Conservation (phyloP, 1,140 invertebrate genomes). For the Drosophila nasuta region DNA sequence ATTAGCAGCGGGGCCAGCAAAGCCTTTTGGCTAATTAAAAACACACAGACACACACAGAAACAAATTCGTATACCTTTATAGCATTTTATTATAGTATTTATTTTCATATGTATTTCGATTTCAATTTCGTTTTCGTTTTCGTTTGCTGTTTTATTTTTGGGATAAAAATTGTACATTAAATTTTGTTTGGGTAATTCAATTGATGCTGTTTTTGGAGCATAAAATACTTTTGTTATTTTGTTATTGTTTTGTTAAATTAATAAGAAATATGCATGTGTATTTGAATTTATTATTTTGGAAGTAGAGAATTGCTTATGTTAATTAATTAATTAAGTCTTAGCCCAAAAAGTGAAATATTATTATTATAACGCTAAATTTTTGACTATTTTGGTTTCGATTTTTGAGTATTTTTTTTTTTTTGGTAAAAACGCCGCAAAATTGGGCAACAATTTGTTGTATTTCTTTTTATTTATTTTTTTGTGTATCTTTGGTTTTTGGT, state of each 20-base stretch:
- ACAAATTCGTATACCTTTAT: conserved; percentile 6
- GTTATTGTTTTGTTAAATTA: conserved; percentile 35
- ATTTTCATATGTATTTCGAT: conserved; percentile 35
- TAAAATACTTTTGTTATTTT: conserved; percentile 54
- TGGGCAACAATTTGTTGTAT: conserved; percentile 32
- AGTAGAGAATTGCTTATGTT: conserved; percentile 40
- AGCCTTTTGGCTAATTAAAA: conserved; percentile 8
- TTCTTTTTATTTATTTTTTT: background rate
- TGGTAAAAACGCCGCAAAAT: conserved; percentile 37
- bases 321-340: conserved; percentile 31
- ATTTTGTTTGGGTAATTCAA: conserved; percentile 25
- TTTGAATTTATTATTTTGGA: conserved; percentile 20
- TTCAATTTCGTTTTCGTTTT: conserved; percentile 19
- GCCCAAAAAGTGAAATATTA: conserved; percentile 19
- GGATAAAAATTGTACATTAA: conserved; percentile 52
- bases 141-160: conserved; percentile 10
- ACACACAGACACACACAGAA: background rate
- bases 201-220: conserved; percentile 52
- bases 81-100: conserved; percentile 15
- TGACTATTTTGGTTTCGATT: conserved; percentile 11
- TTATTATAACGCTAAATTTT: conserved; percentile 31
- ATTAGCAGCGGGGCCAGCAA: conserved; percentile 3
- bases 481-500: conserved; percentile 1
- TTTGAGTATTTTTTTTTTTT: conserved; percentile 18
- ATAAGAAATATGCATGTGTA: conserved; percentile 27